Evolutionary conservation across 2,888 invertebrate genomes (phyloP).

Genomic region (Ctena decussata): DNA sequence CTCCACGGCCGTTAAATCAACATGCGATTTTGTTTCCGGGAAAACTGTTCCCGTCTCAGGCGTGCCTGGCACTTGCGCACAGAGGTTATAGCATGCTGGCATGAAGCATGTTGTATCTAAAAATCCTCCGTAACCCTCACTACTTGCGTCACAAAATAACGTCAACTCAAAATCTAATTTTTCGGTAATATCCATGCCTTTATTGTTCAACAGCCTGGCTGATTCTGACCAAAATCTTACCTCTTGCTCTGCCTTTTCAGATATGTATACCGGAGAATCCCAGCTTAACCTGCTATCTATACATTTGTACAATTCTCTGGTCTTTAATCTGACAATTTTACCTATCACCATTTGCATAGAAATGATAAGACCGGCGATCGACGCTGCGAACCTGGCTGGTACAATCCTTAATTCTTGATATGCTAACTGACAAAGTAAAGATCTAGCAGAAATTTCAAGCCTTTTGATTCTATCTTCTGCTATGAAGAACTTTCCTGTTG

Average conservation of each 20-base stretch:
- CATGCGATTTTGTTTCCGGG: too few species aligned
- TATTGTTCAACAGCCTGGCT: not conserved
- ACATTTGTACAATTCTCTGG: constrained; percentile 25
- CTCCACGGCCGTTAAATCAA: too few species aligned
- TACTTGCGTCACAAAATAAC: constrained; percentile 22
- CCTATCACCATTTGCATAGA: constrained; percentile 32
- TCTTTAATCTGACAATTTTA: constrained; percentile 7
- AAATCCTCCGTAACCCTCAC: constrained; percentile 28
- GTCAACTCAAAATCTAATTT: not conserved
- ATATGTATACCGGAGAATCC: constrained; percentile 16
- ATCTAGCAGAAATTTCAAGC: not conserved
- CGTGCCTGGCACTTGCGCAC: not conserved
- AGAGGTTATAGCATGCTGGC: too few species aligned
- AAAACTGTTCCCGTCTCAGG: too few species aligned
- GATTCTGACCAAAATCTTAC: constrained; percentile 19
- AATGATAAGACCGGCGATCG: constrained; percentile 23
- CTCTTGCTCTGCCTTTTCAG: constrained; percentile 4
- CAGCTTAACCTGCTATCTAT: constrained; percentile 33
- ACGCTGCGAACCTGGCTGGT: not conserved
- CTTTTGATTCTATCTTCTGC: constrained; percentile 20
- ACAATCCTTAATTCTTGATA: not conserved
- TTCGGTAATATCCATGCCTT: not conserved
- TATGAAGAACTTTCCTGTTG: not conserved
- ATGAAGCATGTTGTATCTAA: not conserved
- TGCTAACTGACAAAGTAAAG: not conserved